Evolutionary conservation across 2,797 vertebrate species (phyloP).

Genomic region (Pseudocheirus occidentalis): DNA sequence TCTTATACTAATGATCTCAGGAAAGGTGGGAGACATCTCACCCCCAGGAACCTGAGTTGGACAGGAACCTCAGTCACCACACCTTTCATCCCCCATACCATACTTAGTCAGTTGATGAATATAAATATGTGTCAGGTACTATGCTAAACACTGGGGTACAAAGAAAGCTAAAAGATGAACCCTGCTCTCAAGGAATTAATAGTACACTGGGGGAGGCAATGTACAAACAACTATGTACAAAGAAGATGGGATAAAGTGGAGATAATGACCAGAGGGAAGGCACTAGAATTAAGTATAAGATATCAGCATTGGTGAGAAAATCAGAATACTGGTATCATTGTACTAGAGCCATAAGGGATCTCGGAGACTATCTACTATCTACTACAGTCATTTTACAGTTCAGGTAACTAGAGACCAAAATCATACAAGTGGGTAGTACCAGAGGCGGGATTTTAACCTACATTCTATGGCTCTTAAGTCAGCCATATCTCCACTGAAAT

Average conservation of each 20-base stretch:
- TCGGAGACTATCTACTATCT: background rate
- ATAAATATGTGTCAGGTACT: background rate
- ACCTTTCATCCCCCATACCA: background rate
- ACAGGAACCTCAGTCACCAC: background rate
- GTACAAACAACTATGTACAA: background rate
- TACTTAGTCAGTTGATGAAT: background rate
- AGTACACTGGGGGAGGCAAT: background rate
- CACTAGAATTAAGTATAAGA: background rate
- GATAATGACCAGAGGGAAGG: background rate
- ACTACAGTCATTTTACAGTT: background rate
- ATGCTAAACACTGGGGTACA: background rate
- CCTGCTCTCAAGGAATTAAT: background rate
- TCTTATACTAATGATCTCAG: background rate
- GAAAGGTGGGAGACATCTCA: background rate
- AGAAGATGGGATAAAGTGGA: background rate
- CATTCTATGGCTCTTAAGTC: background rate
- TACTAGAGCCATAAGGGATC: background rate
- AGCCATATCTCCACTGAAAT: background rate
- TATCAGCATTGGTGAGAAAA: background rate
- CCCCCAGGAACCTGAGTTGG: background rate
- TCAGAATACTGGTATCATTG: background rate
- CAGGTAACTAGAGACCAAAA: background rate
- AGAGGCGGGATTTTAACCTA: background rate
- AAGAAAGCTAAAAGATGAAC: background rate
- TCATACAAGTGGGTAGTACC: background rate